These are phyloP conservation scores for Poeciliopsis turneri DNA, from an alignment of 2,797 vertebrate species.

Conservation along the genomic window DNA sequence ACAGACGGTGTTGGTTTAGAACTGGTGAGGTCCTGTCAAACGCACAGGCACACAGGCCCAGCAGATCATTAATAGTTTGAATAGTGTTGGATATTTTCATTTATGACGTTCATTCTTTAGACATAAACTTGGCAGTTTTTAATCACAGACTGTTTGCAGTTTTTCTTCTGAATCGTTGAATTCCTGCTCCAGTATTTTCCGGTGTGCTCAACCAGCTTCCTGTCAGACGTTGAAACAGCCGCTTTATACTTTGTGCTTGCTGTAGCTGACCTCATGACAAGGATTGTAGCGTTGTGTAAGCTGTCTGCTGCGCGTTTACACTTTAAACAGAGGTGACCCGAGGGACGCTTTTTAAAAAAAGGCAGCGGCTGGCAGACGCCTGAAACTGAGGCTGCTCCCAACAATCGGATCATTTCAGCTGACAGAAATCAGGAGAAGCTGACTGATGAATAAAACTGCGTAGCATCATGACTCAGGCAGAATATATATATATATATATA, in stretches of 20 bases:
- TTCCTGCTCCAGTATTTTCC: not conserved
- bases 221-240: not conserved
- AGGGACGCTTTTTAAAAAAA: slow-evolving; percentile 31
- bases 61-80: not conserved
- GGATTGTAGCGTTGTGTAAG: slow-evolving; percentile 59
- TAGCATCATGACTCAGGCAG: not conserved
- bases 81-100: not conserved
- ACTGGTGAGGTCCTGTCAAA: slow-evolving; percentile 15
- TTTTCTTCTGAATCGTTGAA: not conserved
- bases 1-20: slow-evolving; percentile 34
- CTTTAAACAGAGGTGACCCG: slow-evolving; percentile 15
- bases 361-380: not conserved
- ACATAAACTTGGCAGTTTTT: not conserved
- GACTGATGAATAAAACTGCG: not conserved
- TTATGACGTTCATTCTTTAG: not conserved
- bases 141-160: not conserved
- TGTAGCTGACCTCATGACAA: slow-evolving; percentile 20
- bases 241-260: slow-evolving; percentile 26
- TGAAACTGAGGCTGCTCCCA: not conserved
- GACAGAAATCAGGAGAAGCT: not conserved
- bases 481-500: no score
- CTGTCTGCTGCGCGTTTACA: slow-evolving; percentile 32
- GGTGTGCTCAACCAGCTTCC: not conserved
- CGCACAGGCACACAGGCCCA: slow-evolving; percentile 5
- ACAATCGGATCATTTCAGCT: not conserved